phyloP scores from a whole-genome alignment of 2,888 invertebrate species.

The Branchinecta sandiegonensis region DNA sequence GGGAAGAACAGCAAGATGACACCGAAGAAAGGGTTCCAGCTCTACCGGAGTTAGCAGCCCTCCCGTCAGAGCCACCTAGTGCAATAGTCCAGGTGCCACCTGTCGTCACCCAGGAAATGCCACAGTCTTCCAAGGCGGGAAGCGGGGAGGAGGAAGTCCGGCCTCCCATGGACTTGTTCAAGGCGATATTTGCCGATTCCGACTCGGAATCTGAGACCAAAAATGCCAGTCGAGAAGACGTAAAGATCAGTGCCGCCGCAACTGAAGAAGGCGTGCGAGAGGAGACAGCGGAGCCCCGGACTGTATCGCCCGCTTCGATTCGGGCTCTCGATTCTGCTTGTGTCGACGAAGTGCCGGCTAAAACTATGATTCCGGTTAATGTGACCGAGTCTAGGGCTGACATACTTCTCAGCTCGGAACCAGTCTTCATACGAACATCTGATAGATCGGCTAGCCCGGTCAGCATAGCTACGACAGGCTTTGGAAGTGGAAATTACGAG shows the following conservation, averaged over 20 bases:
- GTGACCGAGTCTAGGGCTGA: no score
- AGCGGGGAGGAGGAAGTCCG: conserved; percentile 29
- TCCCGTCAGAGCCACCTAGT: not conserved
- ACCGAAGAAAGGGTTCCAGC: not conserved
- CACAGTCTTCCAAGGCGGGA: conserved; percentile 24
- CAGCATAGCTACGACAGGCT: no score
- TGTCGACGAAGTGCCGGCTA: no score
- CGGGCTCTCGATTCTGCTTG: no score
- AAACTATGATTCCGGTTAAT: no score
- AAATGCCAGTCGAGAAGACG: conserved; percentile 29
- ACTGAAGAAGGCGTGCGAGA: not conserved
- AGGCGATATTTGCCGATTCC: conserved; percentile 71
- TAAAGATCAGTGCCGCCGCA: not conserved
- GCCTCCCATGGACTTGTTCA: conserved; percentile 60
- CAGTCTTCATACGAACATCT: no score
- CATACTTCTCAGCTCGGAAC: no score
- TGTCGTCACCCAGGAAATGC: conserved; percentile 23
- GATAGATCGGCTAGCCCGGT: no score
- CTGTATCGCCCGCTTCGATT: no score
- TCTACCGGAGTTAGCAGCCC: not conserved
- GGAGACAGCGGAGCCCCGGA: conserved; percentile 18
- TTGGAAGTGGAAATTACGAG: no score
- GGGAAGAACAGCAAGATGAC: conserved; percentile 17
- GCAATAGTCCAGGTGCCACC: conserved; percentile 18
- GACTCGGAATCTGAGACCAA: conserved; percentile 48